Conservation (phyloP, 2,113 vertebrate species). For the Rhabdomys dilectus region DNA sequence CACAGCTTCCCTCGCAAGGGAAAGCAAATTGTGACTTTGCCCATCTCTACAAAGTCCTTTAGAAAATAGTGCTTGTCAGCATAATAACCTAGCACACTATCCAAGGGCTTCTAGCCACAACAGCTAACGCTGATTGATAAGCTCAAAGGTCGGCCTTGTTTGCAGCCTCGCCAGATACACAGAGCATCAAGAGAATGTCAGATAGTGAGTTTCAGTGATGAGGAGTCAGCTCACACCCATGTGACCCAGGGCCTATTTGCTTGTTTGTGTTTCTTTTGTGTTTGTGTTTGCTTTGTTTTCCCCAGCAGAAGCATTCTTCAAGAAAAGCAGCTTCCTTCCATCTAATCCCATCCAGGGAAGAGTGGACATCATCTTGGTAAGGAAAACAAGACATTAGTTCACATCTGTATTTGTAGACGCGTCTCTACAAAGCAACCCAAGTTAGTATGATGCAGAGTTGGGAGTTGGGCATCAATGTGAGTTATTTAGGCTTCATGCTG, state of each 20-base stretch:
- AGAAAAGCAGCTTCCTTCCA: neutral
- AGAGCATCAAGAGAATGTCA: neutral
- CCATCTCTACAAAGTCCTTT: conserved; percentile 68
- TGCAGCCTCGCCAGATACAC: neutral
- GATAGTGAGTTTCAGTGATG: neutral
- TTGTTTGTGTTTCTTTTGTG: neutral
- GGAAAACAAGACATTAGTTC: neutral
- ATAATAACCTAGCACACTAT: conserved; percentile 44
- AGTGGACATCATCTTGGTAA: neutral
- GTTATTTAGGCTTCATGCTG: conserved; percentile 28
- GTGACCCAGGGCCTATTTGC: neutral
- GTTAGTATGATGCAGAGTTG: neutral
- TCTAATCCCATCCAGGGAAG: neutral
- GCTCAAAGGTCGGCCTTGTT: neutral
- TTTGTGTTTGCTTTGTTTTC: neutral
- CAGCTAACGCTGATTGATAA: conserved; percentile 9
- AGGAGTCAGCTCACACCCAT: neutral
- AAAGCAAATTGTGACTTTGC: conserved; percentile 68
- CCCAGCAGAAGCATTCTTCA: neutral
- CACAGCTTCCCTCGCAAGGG: conserved; percentile 54
- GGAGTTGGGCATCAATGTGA: neutral
- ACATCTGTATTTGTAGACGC: neutral
- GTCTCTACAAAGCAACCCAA: neutral
- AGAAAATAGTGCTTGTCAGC: conserved; percentile 57
- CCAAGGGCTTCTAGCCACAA: conserved; percentile 21